Base-by-base conservation (phyloP, 2,888 invertebrate species). In the Leucoptera coffeella region DNA sequence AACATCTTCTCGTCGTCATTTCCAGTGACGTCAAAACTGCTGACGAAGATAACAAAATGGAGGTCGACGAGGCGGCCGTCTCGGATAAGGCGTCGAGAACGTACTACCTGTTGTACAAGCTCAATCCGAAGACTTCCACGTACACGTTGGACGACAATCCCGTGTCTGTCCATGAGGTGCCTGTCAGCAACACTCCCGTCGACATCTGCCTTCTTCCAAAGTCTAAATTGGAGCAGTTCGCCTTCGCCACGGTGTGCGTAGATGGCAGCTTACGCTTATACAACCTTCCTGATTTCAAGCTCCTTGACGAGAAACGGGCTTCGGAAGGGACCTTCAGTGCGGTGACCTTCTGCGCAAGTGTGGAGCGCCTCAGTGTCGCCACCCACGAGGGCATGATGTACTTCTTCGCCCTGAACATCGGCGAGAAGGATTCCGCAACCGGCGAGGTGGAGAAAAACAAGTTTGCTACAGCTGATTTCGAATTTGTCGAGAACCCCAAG, bases 361-460 rank as follows among this genome's bases (percentile, higher is more conserved):
- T 92, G 31, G 92, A 93, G 45, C 75, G 90, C 25, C 67, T 93
- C 15, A 92, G 92, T 50, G 86, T 83, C 2, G 85, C 87, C 22
- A 89, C 91, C 1, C 78, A 77, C 38, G 76, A 78, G 28, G 92
- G 92, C 4, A 80, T 82, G 33, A 74, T 92, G 26, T 83, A 88
- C 45, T 91, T 92, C 57, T 89, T 85, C 45, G 80, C 85, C 0
- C 60, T 89, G 14, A 81, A 81, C 33, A 82, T 84, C 30, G 67
- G 74, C 1, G 85, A 85, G 38, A 81, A 77, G 36, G 84, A 85
- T 43, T n/a, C n/a, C n/a, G 17, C 17, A 6, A 58, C 75, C 0
- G 83, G 81, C 36, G 84, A 87, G 41, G 73, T 78, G 26, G 86
- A 86, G 22, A 82, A 85, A 23, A 78, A 82, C 14, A 80, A 82